Conservation (phyloP, 2,113 vertebrate species). For the Chloroceryle aenea region DNA sequence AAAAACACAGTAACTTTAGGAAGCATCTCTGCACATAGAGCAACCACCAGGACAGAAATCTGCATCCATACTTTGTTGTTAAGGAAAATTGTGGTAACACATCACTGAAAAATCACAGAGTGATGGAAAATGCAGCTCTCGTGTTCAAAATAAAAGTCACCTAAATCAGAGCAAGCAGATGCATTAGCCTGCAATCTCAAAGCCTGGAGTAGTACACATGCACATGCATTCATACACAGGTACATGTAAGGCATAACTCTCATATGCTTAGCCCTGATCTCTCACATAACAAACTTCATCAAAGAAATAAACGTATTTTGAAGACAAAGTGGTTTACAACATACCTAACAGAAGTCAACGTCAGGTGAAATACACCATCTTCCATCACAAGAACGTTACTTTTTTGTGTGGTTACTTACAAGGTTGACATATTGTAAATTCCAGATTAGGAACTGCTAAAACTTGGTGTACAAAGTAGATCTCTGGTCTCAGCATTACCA, state of each 20-base stretch:
- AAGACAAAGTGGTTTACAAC: background rate
- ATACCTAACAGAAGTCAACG: background rate
- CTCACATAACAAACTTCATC: background rate
- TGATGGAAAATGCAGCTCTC: background rate
- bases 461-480: background rate
- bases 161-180: background rate
- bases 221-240: background rate
- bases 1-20: constrained; percentile 23
- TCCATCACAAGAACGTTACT: background rate
- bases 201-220: background rate
- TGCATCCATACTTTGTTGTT: background rate
- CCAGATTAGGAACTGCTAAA: background rate
- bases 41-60: background rate
- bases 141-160: background rate
- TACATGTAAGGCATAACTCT: background rate
- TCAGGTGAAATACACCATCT: background rate
- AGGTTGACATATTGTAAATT: background rate
- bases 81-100: background rate
- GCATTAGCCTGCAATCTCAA: background rate
- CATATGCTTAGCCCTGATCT: background rate
- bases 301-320: background rate
- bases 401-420: background rate
- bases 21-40: background rate
- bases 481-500: background rate
- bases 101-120: constrained; percentile 5